Base-by-base conservation (phyloP, 2,888 invertebrate species). In the Arctia plantaginis region DNA sequence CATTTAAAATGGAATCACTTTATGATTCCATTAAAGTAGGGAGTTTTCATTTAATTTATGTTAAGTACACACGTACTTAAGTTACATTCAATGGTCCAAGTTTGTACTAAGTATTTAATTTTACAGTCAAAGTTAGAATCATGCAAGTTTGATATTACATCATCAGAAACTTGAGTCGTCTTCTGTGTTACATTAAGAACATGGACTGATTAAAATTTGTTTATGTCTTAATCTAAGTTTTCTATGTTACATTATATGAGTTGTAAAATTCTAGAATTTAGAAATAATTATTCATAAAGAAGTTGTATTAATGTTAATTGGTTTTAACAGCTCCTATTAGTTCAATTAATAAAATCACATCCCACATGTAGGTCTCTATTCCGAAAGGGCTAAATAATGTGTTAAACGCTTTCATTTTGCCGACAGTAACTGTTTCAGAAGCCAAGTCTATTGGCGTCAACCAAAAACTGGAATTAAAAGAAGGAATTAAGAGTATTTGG, bases 131-230 rank as follows among this genome's bases (percentile, higher is more conserved):
- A 66, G 51, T 66, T 66, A 30, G 39, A 62, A 30, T 23, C 72
- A 65, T 64, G 23, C 73, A 83, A 83, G 69, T 80, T 82, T 78
- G 76, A 77, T 81, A 83, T 82, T 76, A 82, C 74, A 78, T 83
- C 69, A 65, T 35, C 3, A 13, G 71, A 51, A 71, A 70, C 70
- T 70, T 59, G 23, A 39, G 39, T 35, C 55, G 55, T 30, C 62
- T 30, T 69, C 35, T 39, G 33, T n/a, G 70, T 30, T 44, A 18
- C 27, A 41, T 30, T 30, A 35, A n/a, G 12, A 3, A 47, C 13
- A 41, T 20, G 20, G 70, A 47, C 23, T 64, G n/a, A 71, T 47
- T 71, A 65, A 65, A 71, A 47, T 65, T 62, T n/a, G 10, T 51
- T 23, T 13, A 41, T 66, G 39, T 39, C 35, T 39, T 66, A 66